Evolutionary conservation across 30 jellyfish, hydroid and myxozoan species (phyloP), one percentile per base, ranked within the genome.

Genomic region (Phacellophora camtschatica): DNA sequence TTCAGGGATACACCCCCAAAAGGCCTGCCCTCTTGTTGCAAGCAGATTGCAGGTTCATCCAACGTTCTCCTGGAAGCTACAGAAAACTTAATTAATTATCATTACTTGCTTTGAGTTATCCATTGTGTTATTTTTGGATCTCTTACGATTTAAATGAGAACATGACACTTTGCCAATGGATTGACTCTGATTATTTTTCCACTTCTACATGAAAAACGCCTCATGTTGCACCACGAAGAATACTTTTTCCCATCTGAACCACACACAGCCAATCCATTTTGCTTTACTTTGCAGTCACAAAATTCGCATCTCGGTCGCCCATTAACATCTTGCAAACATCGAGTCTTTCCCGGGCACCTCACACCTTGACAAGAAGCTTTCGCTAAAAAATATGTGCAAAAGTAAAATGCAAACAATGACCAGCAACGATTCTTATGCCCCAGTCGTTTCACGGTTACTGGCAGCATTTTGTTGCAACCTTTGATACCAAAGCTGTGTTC

Each of bases 161-260:
- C 30, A 16, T 63, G 28, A 28, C 94, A 66, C 12, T 30, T 68
- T 24, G 19, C 22, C 50, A 61, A 63, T 5, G 83, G 78, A 19
- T 71, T 55, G 29, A 83, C 87, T 55, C 74, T 18, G 29, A 83
- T 55, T 48, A 69, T 30, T 20, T 59, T 78, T 15, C 89, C 85
- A 33, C 18, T 56, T 18, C 10, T 16, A 50, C 95, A 84, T 1
- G 86, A 71, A 0, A 18, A 37, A 29, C 33, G 62, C 34, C 89
- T 62, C 86, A 66, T 84, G 55, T 84, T 71, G 28, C 95, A 84
- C 95, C 95, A 84, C 20, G 81, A 71, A 9, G 48, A 59, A 73
- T 84, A 71, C 61, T 41, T 84, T 61, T 84, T 72, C 39, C 95
- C 89, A 51, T 71, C 79, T n/a, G 82, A 65, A n/a, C 95, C 95